phyloP scores from a whole-genome alignment of 2,888 invertebrate species.

The Eutolmus rufibarbis region DNA sequence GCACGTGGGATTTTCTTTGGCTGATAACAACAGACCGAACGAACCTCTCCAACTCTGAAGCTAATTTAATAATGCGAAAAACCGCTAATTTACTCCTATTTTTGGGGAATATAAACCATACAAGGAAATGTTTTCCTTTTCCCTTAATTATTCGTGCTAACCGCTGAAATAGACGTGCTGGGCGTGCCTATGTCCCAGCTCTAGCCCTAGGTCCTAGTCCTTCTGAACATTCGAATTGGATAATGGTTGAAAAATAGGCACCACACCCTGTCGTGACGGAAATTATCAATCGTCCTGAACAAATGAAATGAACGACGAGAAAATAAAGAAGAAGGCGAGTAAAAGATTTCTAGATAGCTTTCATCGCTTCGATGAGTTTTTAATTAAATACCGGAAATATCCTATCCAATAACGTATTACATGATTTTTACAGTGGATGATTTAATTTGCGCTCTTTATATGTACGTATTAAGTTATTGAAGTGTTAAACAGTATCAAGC shows the following conservation, averaged over 20 bases:
- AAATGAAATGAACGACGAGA: background rate
- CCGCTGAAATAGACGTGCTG: background rate
- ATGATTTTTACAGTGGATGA: background rate
- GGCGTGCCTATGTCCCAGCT: background rate
- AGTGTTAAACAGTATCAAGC: too few relatives aligned
- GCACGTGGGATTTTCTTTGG: background rate
- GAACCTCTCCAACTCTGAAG: background rate
- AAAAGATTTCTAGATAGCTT: background rate
- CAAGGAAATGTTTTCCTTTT: background rate
- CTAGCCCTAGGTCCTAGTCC: background rate
- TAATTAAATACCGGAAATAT: background rate
- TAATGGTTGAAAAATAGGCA: background rate
- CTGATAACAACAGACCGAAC: background rate
- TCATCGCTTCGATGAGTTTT: background rate
- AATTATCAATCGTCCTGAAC: conserved; percentile 5
- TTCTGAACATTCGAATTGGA: background rate
- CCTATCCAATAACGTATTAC: background rate
- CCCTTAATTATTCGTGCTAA: background rate
- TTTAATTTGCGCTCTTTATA: background rate
- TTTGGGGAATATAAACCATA: background rate
- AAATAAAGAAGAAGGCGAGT: background rate
- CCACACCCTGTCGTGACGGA: background rate
- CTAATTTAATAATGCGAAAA: background rate
- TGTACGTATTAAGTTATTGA: background rate
- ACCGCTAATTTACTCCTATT: background rate